Evolutionary conservation across 2,113 vertebrate species (phyloP), one percentile per base, ranked within the genome.

Genomic region (Laterallus jamaicensis): DNA sequence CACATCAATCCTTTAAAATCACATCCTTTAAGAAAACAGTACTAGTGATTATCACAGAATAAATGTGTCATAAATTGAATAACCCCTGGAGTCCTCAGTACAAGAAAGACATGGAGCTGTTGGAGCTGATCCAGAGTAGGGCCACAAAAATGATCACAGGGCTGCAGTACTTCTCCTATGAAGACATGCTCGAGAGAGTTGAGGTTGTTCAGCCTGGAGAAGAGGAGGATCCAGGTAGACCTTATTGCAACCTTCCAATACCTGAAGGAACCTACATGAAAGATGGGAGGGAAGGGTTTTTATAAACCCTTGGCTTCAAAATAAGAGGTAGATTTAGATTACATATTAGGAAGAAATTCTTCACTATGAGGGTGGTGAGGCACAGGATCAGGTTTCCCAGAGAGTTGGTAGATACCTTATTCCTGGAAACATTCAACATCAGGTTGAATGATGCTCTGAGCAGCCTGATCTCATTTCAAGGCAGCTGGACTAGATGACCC

Each of bases 371-470:
- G 2, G 12, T 35, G 50, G 8, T 64, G 40, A 49, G n/a, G 40
- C 40, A 29, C 5, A 49, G 49, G 14, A 17, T 25, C 8, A 55
- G 6, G 37, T 28, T 87, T 14, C 11, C 16, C 26, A 37, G 32
- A 42, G 21, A 31, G 20, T 6, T 31, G 3, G n/a, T 40, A 31
- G 47, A 44, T 16, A 21, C 3, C 7, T 8, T 40, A 40, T 64
- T 24, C 12, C 15, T 58, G 40, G 18, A 40, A 21, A 31, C 9
- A 15, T 16, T 66, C 24, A 25, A 35, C 11, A 19, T 13, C 40
- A 50, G 24, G 8, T 2, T 88, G 19, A 14, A 49, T 0, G 0
- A 6, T 14, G 8, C 4, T 70, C 20, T 64, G 40, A 66, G 29
- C 24, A 35, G 58, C 19, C 19, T 49, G n/a, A 13, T 50, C 8